Percentiles rank a stretch among this genome's conserved stretches.
phyloP scores from a whole-genome alignment of 2,113 vertebrate species.

The Pristiophorus japonicus region DNA sequence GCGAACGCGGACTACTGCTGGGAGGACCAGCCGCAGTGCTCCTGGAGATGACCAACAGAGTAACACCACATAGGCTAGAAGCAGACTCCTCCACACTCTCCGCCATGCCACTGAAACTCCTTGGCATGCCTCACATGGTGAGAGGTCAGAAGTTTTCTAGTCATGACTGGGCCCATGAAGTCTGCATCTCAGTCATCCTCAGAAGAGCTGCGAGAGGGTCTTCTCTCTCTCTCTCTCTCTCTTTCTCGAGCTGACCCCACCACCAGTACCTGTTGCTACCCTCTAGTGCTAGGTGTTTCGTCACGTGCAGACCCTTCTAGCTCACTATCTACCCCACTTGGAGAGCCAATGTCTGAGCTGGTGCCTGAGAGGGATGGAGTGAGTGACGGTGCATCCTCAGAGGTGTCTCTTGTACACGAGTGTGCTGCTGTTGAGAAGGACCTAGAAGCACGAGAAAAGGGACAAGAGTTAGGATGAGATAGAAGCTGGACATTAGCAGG shows the following conservation, averaged over 20 bases:
- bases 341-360: too few relatives aligned
- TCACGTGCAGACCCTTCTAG: neutral
- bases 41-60: neutral
- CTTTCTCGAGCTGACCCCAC: neutral
- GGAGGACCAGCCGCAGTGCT: neutral
- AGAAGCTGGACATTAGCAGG: neutral
- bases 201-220: neutral
- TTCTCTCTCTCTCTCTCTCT: too few relatives aligned
- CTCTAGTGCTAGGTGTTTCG: neutral
- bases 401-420: neutral
- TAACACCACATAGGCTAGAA: neutral
- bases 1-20: neutral
- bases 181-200: neutral
- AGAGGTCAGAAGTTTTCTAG: neutral
- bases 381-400: neutral
- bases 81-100: neutral
- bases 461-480: neutral
- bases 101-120: neutral
- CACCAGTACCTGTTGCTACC: neutral
- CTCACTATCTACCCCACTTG: neutral
- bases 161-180: neutral
- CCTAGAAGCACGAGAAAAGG: neutral
- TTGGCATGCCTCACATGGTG: neutral
- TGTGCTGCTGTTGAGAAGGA: neutral
- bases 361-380: neutral